phyloP scores from a whole-genome alignment of 1,140 invertebrate genomes.

The Arctopsyche grandis region DNA sequence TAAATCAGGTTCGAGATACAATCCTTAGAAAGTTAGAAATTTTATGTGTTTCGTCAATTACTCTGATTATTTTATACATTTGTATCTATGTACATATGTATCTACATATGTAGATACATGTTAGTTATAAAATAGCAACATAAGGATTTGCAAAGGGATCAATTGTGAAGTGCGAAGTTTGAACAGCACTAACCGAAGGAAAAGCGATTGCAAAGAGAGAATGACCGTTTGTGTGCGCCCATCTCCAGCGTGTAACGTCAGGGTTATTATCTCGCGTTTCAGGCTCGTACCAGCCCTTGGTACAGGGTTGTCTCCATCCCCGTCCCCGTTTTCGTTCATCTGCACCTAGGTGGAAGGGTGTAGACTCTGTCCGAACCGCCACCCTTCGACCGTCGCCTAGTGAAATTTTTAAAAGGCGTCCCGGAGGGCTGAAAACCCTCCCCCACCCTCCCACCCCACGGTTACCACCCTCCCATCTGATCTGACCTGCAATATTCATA shows the following conservation, averaged over 20 bases:
- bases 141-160: too few relatives aligned
- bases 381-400: background rate
- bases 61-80: too few relatives aligned
- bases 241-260: constrained; percentile 43
- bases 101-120: too few relatives aligned
- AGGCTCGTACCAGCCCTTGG: background rate
- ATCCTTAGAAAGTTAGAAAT: too few relatives aligned
- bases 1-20: too few relatives aligned
- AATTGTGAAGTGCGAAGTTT: too few relatives aligned
- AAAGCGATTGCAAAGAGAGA: constrained; percentile 35
- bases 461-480: background rate
- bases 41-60: too few relatives aligned
- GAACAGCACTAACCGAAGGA: background rate
- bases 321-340: background rate
- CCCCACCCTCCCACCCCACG: background rate
- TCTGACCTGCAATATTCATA: constrained; percentile 45
- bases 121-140: too few relatives aligned
- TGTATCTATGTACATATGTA: too few relatives aligned
- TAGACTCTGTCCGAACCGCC: background rate
- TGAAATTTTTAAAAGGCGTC: constrained; percentile 44
- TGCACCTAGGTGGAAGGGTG: background rate
- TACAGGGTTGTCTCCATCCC: background rate
- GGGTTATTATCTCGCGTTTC: constrained; percentile 46
- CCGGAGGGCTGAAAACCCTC: constrained; percentile 8
- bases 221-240: constrained; percentile 40